A percentile compares a stretch with the other conserved stretches of the same genome.
Evolutionary conservation across 2,888 invertebrate species (phyloP).

Genomic region (Yponomeuta evonymella): DNA sequence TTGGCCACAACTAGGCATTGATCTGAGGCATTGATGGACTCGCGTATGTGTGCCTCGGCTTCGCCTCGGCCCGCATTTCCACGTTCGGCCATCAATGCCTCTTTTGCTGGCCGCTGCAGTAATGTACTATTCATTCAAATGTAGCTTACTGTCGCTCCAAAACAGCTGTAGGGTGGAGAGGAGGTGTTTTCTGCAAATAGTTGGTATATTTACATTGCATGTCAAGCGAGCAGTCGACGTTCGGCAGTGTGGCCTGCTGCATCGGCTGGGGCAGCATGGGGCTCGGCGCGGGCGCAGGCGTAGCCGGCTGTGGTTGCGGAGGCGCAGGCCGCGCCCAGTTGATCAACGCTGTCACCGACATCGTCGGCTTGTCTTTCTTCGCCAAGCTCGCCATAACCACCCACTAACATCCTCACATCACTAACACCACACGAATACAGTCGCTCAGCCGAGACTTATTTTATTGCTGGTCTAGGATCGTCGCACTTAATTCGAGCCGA

Average conservation of each 20-base stretch:
- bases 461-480: background rate
- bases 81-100: too few species aligned
- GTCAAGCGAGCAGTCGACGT: conserved; percentile 62
- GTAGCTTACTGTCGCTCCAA: too few species aligned
- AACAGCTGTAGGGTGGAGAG: too few species aligned
- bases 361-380: conserved; percentile 91
- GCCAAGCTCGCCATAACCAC: conserved; percentile 78
- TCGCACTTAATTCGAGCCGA: background rate
- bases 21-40: too few species aligned
- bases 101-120: too few species aligned
- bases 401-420: conserved; percentile 70
- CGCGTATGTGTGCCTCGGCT: too few species aligned
- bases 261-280: conserved; percentile 47
- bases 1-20: too few species aligned
- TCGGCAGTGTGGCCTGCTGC: conserved; percentile 49
- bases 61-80: too few species aligned
- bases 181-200: too few species aligned
- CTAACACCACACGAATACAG: conserved; percentile 35
- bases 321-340: conserved; percentile 80
- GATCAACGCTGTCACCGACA: conserved; percentile 89
- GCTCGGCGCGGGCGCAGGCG: conserved; percentile 43
- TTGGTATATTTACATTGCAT: conserved; percentile 62
- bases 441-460: background rate
- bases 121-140: too few species aligned
- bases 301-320: conserved; percentile 54